Evolutionary conservation across 2,113 vertebrate genomes (phyloP), one percentile per base, ranked within the genome.

Genomic region (Varanus komodoensis): DNA sequence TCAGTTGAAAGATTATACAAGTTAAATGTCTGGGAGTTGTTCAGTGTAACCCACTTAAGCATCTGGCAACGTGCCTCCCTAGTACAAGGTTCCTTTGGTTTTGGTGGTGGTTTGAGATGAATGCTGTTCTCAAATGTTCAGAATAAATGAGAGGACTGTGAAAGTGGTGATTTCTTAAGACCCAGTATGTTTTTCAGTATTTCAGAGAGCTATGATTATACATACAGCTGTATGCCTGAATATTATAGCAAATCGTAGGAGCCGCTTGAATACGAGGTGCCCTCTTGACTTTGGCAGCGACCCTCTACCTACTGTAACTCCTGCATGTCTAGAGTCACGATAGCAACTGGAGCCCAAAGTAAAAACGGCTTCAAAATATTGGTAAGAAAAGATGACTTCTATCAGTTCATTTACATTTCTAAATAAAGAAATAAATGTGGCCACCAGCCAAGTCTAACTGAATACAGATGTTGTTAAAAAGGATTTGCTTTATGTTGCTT

Each of bases 41-140:
- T 93, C 87, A 68, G 90, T 85, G 64, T 0, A 0, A 52, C 67
- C 82, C 81, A 83, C 50, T 92, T 90, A 67, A 79, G 6, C 0
- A 0, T 92, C 89, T 0, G 0, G 57, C 87, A 6, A 19, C 52
- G 0, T 23, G 85, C 87, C 89, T 64, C 0, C 0, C 0, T 75
- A 7, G 8, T 87, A 52, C 54, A 74, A 84, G 82, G 90, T 50
- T 77, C 61, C 89, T 91, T 93, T 96, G 93, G 74, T 93, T 93
- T 94, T 91, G 90, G 93, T 91, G 93, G 94, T 92, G 93, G 61
- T 88, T 57, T 82, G 86, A 87, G 89, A 81, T 87, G 92, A 88
- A 74, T 92, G 78, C 88, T 93, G 82, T 88, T 85, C 91, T 77
- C 80, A 52, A 11, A 21, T 93, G 94, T 92, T 90, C 84, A 87